Conservation (phyloP, 2,797 vertebrate genomes). For the Chrosomus eos region DNA sequence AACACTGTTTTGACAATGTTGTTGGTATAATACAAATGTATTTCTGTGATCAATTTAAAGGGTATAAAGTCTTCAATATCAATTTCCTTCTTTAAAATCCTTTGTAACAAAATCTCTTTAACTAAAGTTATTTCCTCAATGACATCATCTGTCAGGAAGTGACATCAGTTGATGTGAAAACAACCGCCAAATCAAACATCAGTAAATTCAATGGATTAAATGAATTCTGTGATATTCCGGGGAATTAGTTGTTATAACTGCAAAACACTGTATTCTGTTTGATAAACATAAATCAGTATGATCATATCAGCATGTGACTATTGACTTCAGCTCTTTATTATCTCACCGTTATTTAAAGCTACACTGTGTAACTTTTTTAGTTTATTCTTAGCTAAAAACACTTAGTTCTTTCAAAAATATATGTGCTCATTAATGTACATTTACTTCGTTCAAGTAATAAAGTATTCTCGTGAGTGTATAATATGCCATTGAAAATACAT, state of each 20-base stretch:
- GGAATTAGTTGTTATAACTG: background rate
- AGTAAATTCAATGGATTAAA: background rate
- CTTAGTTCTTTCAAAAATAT: too few species aligned
- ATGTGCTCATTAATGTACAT: too few species aligned
- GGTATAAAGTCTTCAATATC: background rate
- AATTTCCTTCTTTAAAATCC: too few species aligned
- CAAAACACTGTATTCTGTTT: background rate
- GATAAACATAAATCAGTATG: too few species aligned
- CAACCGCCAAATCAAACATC: background rate
- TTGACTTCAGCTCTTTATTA: background rate
- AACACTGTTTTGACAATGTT: background rate
- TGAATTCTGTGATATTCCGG: background rate
- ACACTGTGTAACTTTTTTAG: too few species aligned
- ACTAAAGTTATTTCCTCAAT: background rate
- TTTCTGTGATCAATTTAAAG: background rate
- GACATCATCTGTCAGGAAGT: slow-evolving; percentile 2
- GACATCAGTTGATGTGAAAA: background rate
- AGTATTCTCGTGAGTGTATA: too few species aligned
- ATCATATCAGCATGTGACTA: too few species aligned
- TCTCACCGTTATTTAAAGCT: background rate
- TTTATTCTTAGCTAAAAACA: too few species aligned
- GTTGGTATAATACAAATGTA: background rate
- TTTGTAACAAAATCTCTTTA: background rate
- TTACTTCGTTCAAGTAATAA: too few species aligned
- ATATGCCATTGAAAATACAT: too few species aligned